Base-by-base conservation (phyloP, 2,797 vertebrate genomes). In the Oryzias sinensis region DNA sequence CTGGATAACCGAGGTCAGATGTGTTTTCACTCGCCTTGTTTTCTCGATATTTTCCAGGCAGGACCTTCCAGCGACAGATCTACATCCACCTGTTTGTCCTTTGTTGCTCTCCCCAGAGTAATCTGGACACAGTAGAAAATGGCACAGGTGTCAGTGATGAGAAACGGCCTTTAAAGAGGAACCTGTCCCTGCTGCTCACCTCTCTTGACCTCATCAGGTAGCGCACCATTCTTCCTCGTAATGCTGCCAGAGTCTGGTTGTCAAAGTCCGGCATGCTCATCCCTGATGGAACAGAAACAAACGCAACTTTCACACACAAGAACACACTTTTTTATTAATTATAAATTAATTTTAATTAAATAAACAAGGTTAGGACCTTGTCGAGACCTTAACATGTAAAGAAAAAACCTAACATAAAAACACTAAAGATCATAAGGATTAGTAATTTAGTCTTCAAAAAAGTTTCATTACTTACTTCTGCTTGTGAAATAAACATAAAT, bases 231-330 rank as follows among this genome's bases (percentile, higher is more conserved):
- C 96, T 89, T 56, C 96, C 96, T 52, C 96, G 90, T 53, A 98
- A 83, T 2, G 96, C 96, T 0, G 96, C 96, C 79, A 98, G 86
- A 0, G 96, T 98, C 89, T 98, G 96, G 87, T 95, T 98, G 87
- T 98, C 96, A 4, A 98, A 98, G 79, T 98, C 96, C 0, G 96
- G 96, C 65, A 96, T 95, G 83, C 94, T 97, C 93, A 98, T 97
- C 41, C 96, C 96, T 97, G 76, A 0, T 48, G 25, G 40, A 14
- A 48, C 14, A 49, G n/a, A 33, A 27, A 67, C 13, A 27, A 7
- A 59, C 8, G 49, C 7, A 64, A 14, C 50, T 33, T 41, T 20
- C 1, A 46, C 5, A 17, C 43, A 0, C 4, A 61, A 47, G 14
- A 5, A 5, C 20, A 47, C 9, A 37, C 33, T 37, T 37, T 37